Base-by-base conservation (phyloP, 2,113 vertebrate genomes). In the Brachypteracias leptosomus region DNA sequence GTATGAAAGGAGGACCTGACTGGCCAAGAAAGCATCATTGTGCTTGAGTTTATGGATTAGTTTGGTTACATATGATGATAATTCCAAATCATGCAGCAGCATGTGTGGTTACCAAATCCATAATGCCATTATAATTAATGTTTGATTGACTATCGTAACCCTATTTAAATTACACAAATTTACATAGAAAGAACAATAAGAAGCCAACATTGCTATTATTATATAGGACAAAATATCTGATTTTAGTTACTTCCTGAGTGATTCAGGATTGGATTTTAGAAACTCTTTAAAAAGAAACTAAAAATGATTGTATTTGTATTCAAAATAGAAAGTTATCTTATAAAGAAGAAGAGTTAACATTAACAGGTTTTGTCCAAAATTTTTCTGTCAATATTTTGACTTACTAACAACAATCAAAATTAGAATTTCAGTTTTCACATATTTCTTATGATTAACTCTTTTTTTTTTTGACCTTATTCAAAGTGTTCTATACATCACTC, bases 241-340 rank as follows among this genome's bases (percentile, higher is more conserved):
- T 52, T 61, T 62, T 65, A 54, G 1, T 0, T 0, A 81, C 6
- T 42, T 42, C 42, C 42, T 42, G 42, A 42, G 42, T 36, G 7
- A 75, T 22, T 57, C 40, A n/a, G 44, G 25, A 63, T 13, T 59
- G 29, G 8, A 35, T 65, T 73, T 24, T 66, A 42, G 31, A 86
- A 66, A 51, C 4, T 1, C 8, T 61, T n/a, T 24, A 9, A 38
- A 33, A 17, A 63, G 9, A 36, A 42, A 52, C 1, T 8, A 55
- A 33, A 68, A 68, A 44, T 59, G 1, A 33, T 47, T 62, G 44
- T 35, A 76, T 8, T 46, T 55, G 28, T 29, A 49, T 46, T 65
- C 3, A 67, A 57, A 74, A 35, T 33, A 55, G 9, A 57, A 63
- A 75, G 31, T 33, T 74, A 55, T 49, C 9, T 16, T 67, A 17